phyloP scores from a whole-genome alignment of 2,888 invertebrate species.

The Tetranychus piercei region DNA sequence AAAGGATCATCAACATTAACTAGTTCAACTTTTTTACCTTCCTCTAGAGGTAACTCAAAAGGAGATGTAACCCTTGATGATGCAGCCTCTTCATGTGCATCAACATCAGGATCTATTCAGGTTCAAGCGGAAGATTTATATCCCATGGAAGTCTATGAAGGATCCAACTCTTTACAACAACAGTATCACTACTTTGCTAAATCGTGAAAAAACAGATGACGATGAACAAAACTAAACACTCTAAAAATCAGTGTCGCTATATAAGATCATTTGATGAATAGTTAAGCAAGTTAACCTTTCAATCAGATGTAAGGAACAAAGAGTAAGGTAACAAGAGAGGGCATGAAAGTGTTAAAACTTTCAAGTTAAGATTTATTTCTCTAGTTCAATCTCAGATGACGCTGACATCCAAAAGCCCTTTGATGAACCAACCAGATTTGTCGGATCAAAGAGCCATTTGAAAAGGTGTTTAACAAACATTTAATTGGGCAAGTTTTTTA shows the following conservation, averaged over 20 bases:
- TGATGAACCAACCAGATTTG: too few relatives aligned
- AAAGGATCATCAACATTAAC: neutral
- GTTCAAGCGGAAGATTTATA: constrained; percentile 21
- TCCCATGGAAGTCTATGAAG: constrained; percentile 22
- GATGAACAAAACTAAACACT: neutral
- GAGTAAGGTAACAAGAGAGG: too few relatives aligned
- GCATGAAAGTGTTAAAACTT: too few relatives aligned
- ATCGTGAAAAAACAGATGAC: neutral
- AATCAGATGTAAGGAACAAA: too few relatives aligned
- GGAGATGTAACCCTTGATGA: constrained; percentile 12
- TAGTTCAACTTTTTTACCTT: neutral
- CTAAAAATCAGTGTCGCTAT: neutral
- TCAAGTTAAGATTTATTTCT: too few relatives aligned
- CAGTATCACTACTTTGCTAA: neutral
- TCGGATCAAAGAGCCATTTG: too few relatives aligned
- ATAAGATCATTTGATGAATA: too few relatives aligned
- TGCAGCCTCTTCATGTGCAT: constrained; percentile 18
- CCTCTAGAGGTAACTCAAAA: neutral
- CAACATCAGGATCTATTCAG: constrained; percentile 17
- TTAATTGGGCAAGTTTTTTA: too few relatives aligned
- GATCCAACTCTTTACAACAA: neutral
- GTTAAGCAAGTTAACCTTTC: too few relatives aligned
- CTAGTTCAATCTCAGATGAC: too few relatives aligned
- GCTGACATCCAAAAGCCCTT: too few relatives aligned
- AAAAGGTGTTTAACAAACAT: too few relatives aligned